phyloP scores from a whole-genome alignment of 2,113 vertebrate species.

The Vireo altiloquus region DNA sequence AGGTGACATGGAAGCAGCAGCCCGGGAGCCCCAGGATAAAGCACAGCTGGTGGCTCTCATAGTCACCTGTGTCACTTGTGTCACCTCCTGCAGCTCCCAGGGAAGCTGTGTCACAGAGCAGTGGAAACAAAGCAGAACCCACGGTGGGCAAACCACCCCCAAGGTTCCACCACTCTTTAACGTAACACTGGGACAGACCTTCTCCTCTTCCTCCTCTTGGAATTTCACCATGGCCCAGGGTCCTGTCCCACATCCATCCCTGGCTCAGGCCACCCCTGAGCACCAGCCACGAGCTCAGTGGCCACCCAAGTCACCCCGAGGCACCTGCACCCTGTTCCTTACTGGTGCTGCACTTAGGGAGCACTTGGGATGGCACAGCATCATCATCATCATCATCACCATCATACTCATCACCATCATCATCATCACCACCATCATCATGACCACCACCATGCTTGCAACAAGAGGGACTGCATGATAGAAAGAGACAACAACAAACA shows the following conservation, averaged over 20 bases:
- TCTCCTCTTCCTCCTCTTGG: neutral
- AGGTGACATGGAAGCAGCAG: neutral
- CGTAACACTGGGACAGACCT: rapidly evolving
- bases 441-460: neutral
- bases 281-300: rapidly evolving
- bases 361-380: neutral
- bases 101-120: neutral
- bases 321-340: neutral
- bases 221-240: neutral
- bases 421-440: rapidly evolving
- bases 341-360: rapidly evolving
- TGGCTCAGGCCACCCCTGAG: neutral
- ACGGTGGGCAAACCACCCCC: neutral
- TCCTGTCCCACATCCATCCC: neutral
- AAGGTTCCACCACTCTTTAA: neutral
- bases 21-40: neutral
- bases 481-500: neutral
- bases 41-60: neutral
- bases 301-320: neutral
- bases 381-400: rapidly evolving
- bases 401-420: neutral
- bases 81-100: neutral
- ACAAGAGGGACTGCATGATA: neutral
- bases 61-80: neutral
- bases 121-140: neutral